Base-by-base conservation (phyloP, 2,888 invertebrate genomes). In the Drosophila lacicola region DNA sequence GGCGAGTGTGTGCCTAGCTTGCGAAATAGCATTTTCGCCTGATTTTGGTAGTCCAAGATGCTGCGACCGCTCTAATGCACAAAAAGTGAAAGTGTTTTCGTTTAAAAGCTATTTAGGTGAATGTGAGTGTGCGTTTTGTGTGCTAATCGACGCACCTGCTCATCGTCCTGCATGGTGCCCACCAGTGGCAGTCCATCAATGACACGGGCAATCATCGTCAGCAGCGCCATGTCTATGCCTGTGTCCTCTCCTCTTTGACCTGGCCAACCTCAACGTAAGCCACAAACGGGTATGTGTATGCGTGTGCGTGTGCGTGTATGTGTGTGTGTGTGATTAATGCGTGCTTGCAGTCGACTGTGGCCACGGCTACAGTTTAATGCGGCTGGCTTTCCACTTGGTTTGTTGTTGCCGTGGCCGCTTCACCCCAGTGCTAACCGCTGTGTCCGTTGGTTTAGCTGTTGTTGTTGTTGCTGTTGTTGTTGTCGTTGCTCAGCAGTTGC, bases 101-200 rank as follows among this genome's bases (percentile, higher is more conserved):
- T 14, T 36, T 19, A 2, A 19, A 19, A 13, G 9, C 14, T 29
- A 4, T 14, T 9, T 13, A 0, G 33, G 5, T 46, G 2, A 39
- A 0, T 41, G 4, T 42, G 2, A 41, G 8, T 57, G 10, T 14
- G 3, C 25, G 29, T 44, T 29, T 44, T 17, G 14, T 33, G 39
- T 19, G 44, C 58, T 29, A 33, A 47, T 25, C 11, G 41, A 47
- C 92, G 92, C 94, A 98, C 98, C 95, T 98, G 98, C 93, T 99
- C 99, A 91, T 99, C 98, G 93, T 99, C 99, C 93, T 99, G 99
- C 95, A 99, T 97, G 58, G 98, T 98, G 62, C 98, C 99, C 69
- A 98, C 98, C 87, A 99, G 93, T 60, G 98, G 98, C 79, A 99
- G 94, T 36, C 98, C 99, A 93, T 99, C 99, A 83, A 96, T 96